Percentiles rank a stretch among this genome's conserved stretches.
Conservation (phyloP, 2,113 vertebrate species). For the Calcarius ornatus region DNA sequence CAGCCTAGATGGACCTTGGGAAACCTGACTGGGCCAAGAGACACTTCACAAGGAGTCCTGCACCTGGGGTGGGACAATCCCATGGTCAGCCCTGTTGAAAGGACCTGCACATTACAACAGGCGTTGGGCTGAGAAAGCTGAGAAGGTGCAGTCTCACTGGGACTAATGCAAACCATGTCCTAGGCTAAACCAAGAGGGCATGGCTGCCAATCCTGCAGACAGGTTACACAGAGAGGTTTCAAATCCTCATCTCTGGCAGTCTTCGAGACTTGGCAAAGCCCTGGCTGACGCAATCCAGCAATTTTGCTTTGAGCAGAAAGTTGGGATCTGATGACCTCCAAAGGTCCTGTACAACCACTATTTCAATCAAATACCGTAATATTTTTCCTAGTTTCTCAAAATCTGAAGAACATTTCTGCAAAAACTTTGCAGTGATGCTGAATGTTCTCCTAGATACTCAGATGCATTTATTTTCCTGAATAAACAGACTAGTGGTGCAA, state of each 20-base stretch:
- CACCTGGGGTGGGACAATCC: no score
- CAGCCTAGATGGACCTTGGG: not conserved
- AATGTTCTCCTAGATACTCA: not conserved
- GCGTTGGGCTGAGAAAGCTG: not conserved
- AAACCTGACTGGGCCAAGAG: not conserved
- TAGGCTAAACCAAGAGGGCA: not conserved
- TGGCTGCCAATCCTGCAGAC: not conserved
- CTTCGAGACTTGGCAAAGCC: not conserved
- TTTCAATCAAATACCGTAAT: not conserved
- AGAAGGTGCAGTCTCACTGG: not conserved
- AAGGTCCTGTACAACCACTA: not conserved
- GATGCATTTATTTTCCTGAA: not conserved
- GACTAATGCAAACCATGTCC: not conserved
- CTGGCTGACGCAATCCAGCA: not conserved
- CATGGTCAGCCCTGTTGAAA: not conserved
- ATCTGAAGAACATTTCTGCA: not conserved
- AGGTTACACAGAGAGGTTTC: not conserved
- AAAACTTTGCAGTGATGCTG: not conserved
- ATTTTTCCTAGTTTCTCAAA: not conserved
- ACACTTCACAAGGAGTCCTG: not conserved
- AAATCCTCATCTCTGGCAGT: not conserved
- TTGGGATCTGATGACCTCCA: not conserved
- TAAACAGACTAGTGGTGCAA: not conserved
- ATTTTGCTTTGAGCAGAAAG: not conserved
- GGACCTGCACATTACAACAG: fast-evolving